phyloP scores from a whole-genome alignment of 2,113 vertebrate genomes.

The Gnathonemus echidnorhynchus region DNA sequence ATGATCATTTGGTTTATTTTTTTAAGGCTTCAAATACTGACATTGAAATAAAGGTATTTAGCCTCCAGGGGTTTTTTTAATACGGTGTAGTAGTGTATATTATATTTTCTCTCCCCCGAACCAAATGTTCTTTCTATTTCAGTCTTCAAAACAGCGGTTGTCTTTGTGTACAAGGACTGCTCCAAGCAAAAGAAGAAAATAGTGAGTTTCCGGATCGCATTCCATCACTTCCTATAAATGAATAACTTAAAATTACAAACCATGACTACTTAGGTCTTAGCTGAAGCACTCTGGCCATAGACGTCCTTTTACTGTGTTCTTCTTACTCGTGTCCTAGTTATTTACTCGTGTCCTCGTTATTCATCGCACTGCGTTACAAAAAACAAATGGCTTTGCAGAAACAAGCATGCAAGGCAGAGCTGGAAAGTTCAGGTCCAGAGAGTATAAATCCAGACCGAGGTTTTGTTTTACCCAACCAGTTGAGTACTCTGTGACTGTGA shows the following conservation, averaged over 20 bases:
- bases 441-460: too few species aligned
- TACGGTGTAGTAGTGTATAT: not conserved
- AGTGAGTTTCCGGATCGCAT: slow-evolving; percentile 58
- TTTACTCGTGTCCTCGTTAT: not conserved
- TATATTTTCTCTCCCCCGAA: not conserved
- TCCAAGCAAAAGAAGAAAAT: slow-evolving; percentile 93
- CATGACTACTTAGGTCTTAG: not conserved
- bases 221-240: slow-evolving; percentile 10
- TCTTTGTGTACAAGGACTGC: slow-evolving; percentile 89
- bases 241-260: not conserved
- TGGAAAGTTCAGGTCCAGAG: too few species aligned
- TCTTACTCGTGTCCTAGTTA: not conserved
- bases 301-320: not conserved
- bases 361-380: not conserved
- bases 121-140: slow-evolving; percentile 30
- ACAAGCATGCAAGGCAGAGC: too few species aligned
- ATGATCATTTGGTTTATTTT: slow-evolving; percentile 6
- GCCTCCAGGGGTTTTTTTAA: slow-evolving; percentile 12
- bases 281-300: not conserved
- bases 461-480: too few species aligned
- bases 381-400: not conserved
- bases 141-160: slow-evolving; percentile 96
- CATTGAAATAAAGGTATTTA: slow-evolving; percentile 19
- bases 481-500: too few species aligned
- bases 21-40: not conserved